Conservation (phyloP, 1,140 invertebrate species). For the Diuraphis noxia region DNA sequence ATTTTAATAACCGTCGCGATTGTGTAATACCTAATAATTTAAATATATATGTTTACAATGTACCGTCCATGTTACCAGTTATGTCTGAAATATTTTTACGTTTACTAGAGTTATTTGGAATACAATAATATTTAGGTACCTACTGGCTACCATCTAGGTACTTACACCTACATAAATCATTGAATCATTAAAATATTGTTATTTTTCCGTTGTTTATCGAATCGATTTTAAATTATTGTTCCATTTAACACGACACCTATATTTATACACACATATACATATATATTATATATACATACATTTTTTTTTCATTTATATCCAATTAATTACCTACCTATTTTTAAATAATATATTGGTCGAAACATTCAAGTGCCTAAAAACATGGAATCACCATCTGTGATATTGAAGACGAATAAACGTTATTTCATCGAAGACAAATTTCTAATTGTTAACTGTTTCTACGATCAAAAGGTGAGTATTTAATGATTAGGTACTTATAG, state of each 20-base stretch:
- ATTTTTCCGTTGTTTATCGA: not conserved
- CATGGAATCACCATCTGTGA: slow-evolving; percentile 13
- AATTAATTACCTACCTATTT: not conserved
- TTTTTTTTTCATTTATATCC: not conserved
- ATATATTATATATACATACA: not conserved
- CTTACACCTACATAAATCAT: not conserved
- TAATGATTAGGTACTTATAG: too few species aligned
- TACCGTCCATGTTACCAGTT: not conserved
- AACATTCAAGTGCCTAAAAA: not conserved
- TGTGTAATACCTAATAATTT: not conserved
- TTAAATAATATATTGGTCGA: not conserved
- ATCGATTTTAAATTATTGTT: not conserved
- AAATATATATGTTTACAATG: not conserved
- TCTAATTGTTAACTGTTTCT: slow-evolving; percentile 25
- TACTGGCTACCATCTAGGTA: not conserved
- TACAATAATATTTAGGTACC: not conserved
- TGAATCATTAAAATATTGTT: not conserved
- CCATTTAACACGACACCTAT: too few species aligned
- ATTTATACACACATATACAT: not conserved
- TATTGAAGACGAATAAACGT: slow-evolving; percentile 22
- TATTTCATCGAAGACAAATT: slow-evolving; percentile 48
- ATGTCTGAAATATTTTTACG: not conserved
- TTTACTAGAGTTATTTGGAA: not conserved
- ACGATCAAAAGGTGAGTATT: slow-evolving; percentile 19
- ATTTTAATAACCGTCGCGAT: not conserved